Base-by-base conservation (phyloP, 2,797 vertebrate genomes). In the Esox masquinongy region DNA sequence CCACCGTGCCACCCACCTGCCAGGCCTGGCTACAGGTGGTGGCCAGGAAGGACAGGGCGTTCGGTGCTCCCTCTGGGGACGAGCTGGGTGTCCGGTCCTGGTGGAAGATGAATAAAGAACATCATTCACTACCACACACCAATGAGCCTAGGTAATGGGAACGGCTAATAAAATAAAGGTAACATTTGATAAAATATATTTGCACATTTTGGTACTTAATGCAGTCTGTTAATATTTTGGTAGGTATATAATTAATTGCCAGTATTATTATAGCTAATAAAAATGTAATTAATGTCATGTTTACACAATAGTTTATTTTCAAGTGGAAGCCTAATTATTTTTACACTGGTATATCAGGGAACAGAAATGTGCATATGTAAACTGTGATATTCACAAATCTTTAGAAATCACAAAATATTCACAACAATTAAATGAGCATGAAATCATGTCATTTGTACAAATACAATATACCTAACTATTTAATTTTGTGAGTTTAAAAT, bases 1-100 rank as follows among this genome's bases (percentile, higher is more conserved):
- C 92, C 85, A 43, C 89, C 0, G 84, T 0, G 73, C 87, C 74
- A 47, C 91, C 90, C 79, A 93, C 92, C 85, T 94, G 93, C 90
- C 93, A 94, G 81, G 91, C 93, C 85, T 95, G 93, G 83, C 93
- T 94, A 86, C 95, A 95, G 82, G 94, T 91, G 74, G 94, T 94
- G 82, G 94, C 92, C 88, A 95, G 88, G 84, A 96, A 94, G 47
- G 95, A 94, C 50, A 95, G 87, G 16, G 93, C 83, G 86, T 92
- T 92, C 0, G 91, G 90, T 3, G 92, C 80, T 70, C 90, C 90
- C 63, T 95, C 95, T 77, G 95, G 94, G 76, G 95, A 95, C 7
- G 93, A 94, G 88, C 90, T 95, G 78, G 94, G 94, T 1, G 93
- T 96, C 77, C 93, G 92, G 83, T 95, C 95, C 95, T 96, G 79